Evolutionary conservation across 1,140 invertebrate genomes (phyloP), one percentile per base, ranked within the genome.

Genomic region (Bombus polaris): DNA sequence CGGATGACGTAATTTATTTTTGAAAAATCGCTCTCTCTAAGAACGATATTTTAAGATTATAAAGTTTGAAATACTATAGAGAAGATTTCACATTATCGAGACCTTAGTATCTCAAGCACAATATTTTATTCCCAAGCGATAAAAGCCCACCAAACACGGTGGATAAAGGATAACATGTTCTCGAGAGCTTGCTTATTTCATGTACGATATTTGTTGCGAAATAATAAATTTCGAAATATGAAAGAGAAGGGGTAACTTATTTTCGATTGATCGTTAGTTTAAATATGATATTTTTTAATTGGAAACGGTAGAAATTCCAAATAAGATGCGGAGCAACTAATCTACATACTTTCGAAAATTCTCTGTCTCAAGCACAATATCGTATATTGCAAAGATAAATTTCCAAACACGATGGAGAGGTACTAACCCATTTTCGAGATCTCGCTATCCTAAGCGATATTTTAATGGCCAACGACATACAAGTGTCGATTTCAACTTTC

Each of bases 401-500:
- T 53, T 53, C 47, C 47, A 62, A n/a, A 62, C 28, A n/a, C n/a
- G n/a, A 37, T 28, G 18, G 10, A 70, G 3, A 12, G 15, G 8
- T 47, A 57, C 37, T 8, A 13, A 44, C 25, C 73, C n/a, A 57
- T 57, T 57, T 62, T 32, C 42, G 42, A 47, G 72, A 18, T 22
- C 25, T 25, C 9, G 10, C 22, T 70, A 12, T 39, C 22, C n/a
- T 74, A 74, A 35, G 12, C 32, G 44, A 65, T 62, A 77, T 77
- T 77, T 13, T 65, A 78, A 78, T 77, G 37, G 25, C 2, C 9
- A 42, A 35, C 44, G 28, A 18, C 28, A 53, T 8, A 53, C 47
- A 15, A 79, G 32, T 25, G 59, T 42, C 77, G 65, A 79, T 47
- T 47, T 68, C 81, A 75, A 75, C 72, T 82, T 82, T 79, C 82